phyloP scores from a whole-genome alignment of 1,140 invertebrate genomes.

The Calosoma granatense region DNA sequence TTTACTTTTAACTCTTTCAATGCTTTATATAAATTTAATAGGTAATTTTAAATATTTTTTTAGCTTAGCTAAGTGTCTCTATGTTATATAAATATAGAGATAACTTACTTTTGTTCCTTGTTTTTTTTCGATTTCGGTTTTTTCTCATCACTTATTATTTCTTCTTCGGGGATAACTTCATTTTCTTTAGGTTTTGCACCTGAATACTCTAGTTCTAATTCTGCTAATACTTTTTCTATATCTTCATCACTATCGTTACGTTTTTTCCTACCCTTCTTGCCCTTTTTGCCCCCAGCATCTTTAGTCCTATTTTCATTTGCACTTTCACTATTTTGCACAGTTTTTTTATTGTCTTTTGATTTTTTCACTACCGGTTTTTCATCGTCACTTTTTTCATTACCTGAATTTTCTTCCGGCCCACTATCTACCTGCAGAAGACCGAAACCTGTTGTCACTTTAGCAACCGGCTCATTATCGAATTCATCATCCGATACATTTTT shows the following conservation, averaged over 20 bases:
- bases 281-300: slow-evolving; percentile 48
- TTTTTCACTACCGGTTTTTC: slow-evolving; percentile 38
- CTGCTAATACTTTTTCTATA: slow-evolving; percentile 72
- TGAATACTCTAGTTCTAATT: slow-evolving; percentile 67
- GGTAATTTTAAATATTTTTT: slow-evolving; percentile 19
- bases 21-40: slow-evolving; percentile 39
- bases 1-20: slow-evolving; percentile 38
- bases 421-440: slow-evolving; percentile 34
- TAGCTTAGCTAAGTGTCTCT: neutral
- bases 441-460: slow-evolving; percentile 30
- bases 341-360: slow-evolving; percentile 42
- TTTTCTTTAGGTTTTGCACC: slow-evolving; percentile 39
- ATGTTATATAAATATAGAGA: neutral
- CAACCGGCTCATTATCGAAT: slow-evolving; percentile 27
- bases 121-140: slow-evolving; percentile 25
- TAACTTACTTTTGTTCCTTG: slow-evolving; percentile 18
- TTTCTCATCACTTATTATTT: slow-evolving; percentile 17
- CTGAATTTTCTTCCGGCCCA: slow-evolving; percentile 32
- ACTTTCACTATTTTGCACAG: slow-evolving; percentile 38
- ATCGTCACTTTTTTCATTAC: slow-evolving; percentile 36
- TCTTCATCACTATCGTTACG: slow-evolving; percentile 74
- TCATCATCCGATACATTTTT: slow-evolving; percentile 34
- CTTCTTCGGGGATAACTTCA: slow-evolving; percentile 10
- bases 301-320: slow-evolving; percentile 40
- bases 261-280: slow-evolving; percentile 61